These are phyloP conservation scores for Balanococcus diminutus DNA, from an alignment of 2,888 invertebrate species.

Conservation along the genomic window DNA sequence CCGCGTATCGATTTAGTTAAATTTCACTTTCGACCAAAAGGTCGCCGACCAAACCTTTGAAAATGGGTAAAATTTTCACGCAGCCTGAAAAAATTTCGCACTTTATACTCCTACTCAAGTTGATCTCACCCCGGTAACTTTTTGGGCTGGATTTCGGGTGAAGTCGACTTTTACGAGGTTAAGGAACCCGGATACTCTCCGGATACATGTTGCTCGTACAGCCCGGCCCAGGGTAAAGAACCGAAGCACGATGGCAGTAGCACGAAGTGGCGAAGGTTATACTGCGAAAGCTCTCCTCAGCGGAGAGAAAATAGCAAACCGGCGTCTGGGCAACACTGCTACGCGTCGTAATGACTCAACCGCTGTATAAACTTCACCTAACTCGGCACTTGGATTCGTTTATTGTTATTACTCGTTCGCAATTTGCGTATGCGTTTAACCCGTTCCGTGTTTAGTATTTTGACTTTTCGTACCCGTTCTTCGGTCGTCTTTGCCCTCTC, in stretches of 20 bases:
- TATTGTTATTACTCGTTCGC: conserved; percentile 32
- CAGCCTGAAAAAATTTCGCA: not conserved
- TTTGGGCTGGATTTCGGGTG: not conserved
- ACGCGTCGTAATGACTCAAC: conserved; percentile 25
- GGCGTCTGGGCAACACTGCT: conserved; percentile 17
- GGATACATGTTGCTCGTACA: conserved; percentile 8
- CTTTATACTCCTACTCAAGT: no score
- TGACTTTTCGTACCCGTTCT: not conserved
- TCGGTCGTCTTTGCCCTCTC: not conserved
- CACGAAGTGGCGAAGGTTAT: not conserved
- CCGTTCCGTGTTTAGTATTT: conserved; percentile 15
- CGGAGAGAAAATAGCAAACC: not conserved
- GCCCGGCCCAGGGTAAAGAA: conserved; percentile 1
- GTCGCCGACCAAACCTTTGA: not conserved
- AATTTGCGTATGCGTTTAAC: conserved; percentile 33
- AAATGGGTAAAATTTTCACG: not conserved
- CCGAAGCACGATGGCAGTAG: not conserved
- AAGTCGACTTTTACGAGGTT: not conserved
- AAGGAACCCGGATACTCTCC: conserved; percentile 30
- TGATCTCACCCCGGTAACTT: no score
- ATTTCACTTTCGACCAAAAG: not conserved
- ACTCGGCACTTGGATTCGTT: conserved; percentile 33
- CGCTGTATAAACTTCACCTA: not conserved
- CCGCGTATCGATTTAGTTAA: not conserved
- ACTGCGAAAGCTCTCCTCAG: not conserved